These are phyloP conservation scores for Vulpes lagopus DNA, from an alignment of 2,113 vertebrate genomes.

Conservation along the genomic window DNA sequence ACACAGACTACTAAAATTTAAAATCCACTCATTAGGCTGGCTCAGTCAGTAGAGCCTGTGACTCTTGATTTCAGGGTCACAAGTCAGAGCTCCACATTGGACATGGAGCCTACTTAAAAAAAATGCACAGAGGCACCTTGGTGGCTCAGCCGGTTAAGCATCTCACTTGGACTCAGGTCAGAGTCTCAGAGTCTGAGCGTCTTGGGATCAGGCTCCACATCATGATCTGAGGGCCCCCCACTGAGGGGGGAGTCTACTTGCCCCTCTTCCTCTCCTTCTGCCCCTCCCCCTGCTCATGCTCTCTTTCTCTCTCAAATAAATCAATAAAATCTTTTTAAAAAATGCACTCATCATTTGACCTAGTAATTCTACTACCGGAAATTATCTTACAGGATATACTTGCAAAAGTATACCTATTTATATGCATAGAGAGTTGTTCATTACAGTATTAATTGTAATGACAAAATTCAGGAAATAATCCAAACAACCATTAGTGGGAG, in stretches of 20 bases:
- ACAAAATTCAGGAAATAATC: slow-evolving; percentile 9
- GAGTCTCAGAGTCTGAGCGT: not conserved
- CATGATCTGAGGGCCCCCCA: not conserved
- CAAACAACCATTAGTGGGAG: not conserved
- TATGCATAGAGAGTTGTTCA: not conserved
- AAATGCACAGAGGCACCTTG: not conserved
- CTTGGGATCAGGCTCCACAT: not conserved
- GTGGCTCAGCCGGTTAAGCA: not conserved
- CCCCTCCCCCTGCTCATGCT: not conserved
- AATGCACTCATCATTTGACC: not conserved
- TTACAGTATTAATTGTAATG: not conserved
- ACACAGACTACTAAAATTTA: not conserved
- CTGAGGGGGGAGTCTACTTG: not conserved
- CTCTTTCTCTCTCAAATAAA: not conserved
- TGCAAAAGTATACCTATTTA: not conserved
- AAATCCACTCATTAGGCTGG: not conserved
- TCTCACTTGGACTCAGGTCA: not conserved
- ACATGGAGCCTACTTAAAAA: not conserved
- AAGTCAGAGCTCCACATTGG: not conserved
- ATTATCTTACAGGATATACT: not conserved
- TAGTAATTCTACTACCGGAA: not conserved
- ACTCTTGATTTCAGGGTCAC: not conserved
- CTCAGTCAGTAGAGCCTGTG: not conserved
- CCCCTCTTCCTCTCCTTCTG: not conserved
- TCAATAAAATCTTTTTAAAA: not conserved